Evolutionary conservation across 2,888 invertebrate genomes (phyloP), one percentile per base, ranked within the genome.

Genomic region (Galerucella nymphaeae): DNA sequence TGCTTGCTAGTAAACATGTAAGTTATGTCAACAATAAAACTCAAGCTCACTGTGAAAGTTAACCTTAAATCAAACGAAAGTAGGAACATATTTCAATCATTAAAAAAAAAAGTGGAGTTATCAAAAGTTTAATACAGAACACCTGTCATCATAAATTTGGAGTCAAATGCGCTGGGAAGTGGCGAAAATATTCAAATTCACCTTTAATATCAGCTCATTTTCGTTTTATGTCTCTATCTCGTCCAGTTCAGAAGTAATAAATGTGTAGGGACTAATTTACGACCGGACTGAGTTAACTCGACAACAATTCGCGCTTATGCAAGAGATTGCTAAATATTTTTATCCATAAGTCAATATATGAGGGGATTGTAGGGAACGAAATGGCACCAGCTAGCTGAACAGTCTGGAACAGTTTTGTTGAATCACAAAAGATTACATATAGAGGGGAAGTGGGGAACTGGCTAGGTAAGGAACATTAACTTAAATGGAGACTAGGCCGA

Each of bases 221-320:
- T 48, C n/a, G 48, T n/a, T 48, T 48, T 48, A 48, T 48, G 14
- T 48, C 11, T 48, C 48, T 48, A 48, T 48, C 48, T 48, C 48
- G n/a, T 48, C 14, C 14, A 13, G 48, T 48, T 48, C n/a, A 48
- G 48, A 48, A 48, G 14, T 48, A n/a, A 48, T 48, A 48, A 48
- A 48, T 30, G 23, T 30, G 23, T 30, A 4, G 23, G 3, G 23
- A 5, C 23, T 30, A 4, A 30, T 30, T 30, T 30, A 30, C 2
- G 23, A 48, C 48, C 48, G 14, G n/a, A 48, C 13, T 48, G 48
- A 48, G 48, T 48, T 6, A 13, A n/a, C n/a, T 48, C 48, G n/a
- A n/a, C n/a, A 48, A n/a, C 13, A 11, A 45, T 45, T 45, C 14
- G 14, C 48, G n/a, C 0, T 48, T n/a, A 30, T 30, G 23, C 23